These are phyloP conservation scores for Pemphredon lugubris DNA, from an alignment of 2,888 invertebrate species.

Conservation along the genomic window DNA sequence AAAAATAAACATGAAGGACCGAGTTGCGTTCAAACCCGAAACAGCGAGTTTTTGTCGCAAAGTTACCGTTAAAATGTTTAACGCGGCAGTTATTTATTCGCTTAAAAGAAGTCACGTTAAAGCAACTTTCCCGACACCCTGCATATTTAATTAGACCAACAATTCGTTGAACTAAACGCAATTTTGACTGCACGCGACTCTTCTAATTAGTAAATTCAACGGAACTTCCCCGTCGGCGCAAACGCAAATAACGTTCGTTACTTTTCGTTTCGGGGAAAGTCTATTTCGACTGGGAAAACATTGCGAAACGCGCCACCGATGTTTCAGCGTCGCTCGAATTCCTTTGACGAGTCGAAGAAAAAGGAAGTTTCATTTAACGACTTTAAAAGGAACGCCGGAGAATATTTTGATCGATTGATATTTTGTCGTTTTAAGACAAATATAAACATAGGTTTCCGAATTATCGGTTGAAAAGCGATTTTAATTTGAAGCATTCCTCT, in stretches of 20 bases:
- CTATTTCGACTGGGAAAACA: not conserved
- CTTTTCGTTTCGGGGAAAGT: not conserved
- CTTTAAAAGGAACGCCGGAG: too few relatives aligned
- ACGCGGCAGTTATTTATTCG: conserved; percentile 12
- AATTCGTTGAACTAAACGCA: conserved; percentile 21
- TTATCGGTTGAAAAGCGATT: too few relatives aligned
- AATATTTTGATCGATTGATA: too few relatives aligned
- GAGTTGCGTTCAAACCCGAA: not conserved
- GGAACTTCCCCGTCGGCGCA: conserved; percentile 9
- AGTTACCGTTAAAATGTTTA: conserved; percentile 10
- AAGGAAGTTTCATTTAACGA: too few relatives aligned
- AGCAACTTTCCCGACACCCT: conserved; percentile 7
- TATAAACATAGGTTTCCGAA: too few relatives aligned
- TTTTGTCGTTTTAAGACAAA: too few relatives aligned
- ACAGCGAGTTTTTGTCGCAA: conserved; percentile 4
- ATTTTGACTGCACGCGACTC: conserved; percentile 11
- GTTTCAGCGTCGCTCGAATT: too few relatives aligned
- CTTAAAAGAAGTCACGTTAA: conserved; percentile 1
- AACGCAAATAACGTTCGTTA: conserved; percentile 11
- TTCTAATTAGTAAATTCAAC: conserved; percentile 26
- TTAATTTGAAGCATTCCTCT: too few relatives aligned
- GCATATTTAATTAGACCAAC: conserved; percentile 23
- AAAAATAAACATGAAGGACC: not conserved
- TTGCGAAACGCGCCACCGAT: not conserved
- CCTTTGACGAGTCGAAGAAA: too few relatives aligned